Percentiles rank a stretch among this genome's conserved stretches.
These are phyloP conservation scores for Phrynocephalus versicolor DNA, from an alignment of 2,113 vertebrate genomes.

Conservation along the genomic window DNA sequence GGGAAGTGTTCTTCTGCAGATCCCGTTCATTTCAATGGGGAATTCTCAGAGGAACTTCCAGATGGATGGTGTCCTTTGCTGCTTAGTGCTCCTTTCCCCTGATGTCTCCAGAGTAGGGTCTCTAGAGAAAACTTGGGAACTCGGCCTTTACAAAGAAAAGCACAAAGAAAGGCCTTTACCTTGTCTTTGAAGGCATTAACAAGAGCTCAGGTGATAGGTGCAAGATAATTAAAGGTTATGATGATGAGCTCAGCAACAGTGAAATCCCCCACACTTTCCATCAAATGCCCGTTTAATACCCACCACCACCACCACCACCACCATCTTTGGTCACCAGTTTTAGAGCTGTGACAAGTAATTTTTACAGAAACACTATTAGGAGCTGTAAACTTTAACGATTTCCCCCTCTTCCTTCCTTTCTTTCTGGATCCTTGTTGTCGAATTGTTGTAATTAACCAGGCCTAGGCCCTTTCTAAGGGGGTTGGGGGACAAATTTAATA, in stretches of 20 bases:
- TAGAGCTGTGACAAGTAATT: slow-evolving; percentile 68
- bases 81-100: background rate
- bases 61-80: background rate
- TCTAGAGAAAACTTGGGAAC: background rate
- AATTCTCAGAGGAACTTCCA: background rate
- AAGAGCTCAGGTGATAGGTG: slow-evolving; percentile 50
- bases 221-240: slow-evolving; percentile 64
- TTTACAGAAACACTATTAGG: slow-evolving; percentile 63
- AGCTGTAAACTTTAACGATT: slow-evolving; percentile 70
- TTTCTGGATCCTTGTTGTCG: slow-evolving; percentile 34
- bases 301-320: too few species aligned
- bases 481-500: slow-evolving; percentile 58
- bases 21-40: slow-evolving; percentile 5
- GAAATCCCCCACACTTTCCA: slow-evolving; percentile 9
- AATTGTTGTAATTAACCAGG: slow-evolving; percentile 61
- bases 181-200: slow-evolving; percentile 50
- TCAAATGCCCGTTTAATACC: slow-evolving; percentile 63
- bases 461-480: slow-evolving; percentile 56
- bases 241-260: slow-evolving; percentile 35
- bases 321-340: slow-evolving; percentile 66
- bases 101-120: slow-evolving; percentile 10
- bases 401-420: slow-evolving; percentile 47
- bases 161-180: background rate
- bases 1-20: background rate
- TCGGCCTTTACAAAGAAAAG: background rate